Conservation (phyloP, 2,797 vertebrate species). For the Alca torda region DNA sequence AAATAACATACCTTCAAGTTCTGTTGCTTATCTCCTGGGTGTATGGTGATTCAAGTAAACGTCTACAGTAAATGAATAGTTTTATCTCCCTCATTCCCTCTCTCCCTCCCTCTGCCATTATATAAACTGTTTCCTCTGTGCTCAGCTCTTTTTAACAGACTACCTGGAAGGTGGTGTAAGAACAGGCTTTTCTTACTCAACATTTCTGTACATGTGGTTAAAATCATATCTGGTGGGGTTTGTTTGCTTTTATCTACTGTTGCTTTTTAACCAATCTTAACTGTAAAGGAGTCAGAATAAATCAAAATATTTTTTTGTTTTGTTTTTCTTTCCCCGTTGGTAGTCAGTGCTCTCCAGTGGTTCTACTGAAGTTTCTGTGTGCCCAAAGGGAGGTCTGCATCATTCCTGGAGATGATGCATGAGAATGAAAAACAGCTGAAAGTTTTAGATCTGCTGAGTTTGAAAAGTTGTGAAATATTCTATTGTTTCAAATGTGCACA, state of each 20-base stretch:
- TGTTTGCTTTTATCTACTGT: background rate
- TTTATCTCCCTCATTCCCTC: background rate
- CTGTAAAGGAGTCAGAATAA: background rate
- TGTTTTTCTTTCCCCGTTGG: background rate
- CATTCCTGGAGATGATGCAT: background rate
- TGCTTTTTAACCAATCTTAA: background rate
- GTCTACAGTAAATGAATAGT: background rate
- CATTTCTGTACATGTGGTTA: background rate
- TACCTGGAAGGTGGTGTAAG: background rate
- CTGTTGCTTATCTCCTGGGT: background rate
- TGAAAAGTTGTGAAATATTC: background rate
- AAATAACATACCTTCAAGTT: background rate
- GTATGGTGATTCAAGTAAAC: background rate
- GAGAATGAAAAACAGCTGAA: background rate
- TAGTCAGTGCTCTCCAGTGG: background rate
- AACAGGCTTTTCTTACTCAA: background rate
- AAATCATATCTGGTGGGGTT: background rate
- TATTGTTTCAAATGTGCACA: background rate
- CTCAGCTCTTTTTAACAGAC: background rate
- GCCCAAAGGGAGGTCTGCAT: background rate
- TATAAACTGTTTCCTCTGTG: background rate
- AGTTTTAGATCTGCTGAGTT: background rate
- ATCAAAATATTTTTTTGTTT: background rate
- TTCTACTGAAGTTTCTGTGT: background rate
- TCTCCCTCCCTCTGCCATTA: background rate